Base-by-base conservation (phyloP, 2,113 vertebrate genomes). In the Stomatorhinus ivindoensis region DNA sequence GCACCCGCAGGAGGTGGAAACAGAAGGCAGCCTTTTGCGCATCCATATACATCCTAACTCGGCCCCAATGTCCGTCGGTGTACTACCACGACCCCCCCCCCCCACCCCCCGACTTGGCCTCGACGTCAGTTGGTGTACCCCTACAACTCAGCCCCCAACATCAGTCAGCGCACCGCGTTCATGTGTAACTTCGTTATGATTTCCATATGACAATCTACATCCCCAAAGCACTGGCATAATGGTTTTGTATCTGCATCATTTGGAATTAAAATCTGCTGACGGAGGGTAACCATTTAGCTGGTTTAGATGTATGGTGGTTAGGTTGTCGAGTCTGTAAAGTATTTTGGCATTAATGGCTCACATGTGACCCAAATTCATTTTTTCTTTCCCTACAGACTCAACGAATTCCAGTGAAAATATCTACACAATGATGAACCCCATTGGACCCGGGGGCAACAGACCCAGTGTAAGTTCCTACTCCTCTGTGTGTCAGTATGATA, bases 381-480 rank as follows among this genome's bases (percentile, higher is more conserved):
- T 42, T 17, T 46, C 31, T 73, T 21, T 83, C 58, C 82, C 88
- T 10, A 24, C 88, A 97, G 97, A 97, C 93, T 97, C 97, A 73
- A 98, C 97, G 87, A 97, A 97, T 92, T 98, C 97, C 92, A 97
- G 97, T 58, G 97, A 98, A 94, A 98, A 96, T 93, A 97, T 98
- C 93, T 98, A 97, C 94, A 97, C 97, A 47, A 95, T 98, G 95
- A 98, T 98, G 96, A 98, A 97, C 92, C 96, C 97, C 31, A 96
- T 97, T 0, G 97, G 96, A 69, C 96, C 96, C 0, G 94, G 96
- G 9, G 94, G 96, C 42, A 96, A 94, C 93, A 93, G 97, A 92
- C 94, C 97, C 73, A 97, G 95, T 44, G 97, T 98, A 92, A 97
- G 97, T 90, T 65, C 15, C 24, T 19, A 2, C 24, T 27, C 10